A percentile compares a stretch with the other conserved stretches of the same genome.
These are phyloP conservation scores for Trachelus troglodyta DNA, from an alignment of 2,888 invertebrate species.

Conservation along the genomic window DNA sequence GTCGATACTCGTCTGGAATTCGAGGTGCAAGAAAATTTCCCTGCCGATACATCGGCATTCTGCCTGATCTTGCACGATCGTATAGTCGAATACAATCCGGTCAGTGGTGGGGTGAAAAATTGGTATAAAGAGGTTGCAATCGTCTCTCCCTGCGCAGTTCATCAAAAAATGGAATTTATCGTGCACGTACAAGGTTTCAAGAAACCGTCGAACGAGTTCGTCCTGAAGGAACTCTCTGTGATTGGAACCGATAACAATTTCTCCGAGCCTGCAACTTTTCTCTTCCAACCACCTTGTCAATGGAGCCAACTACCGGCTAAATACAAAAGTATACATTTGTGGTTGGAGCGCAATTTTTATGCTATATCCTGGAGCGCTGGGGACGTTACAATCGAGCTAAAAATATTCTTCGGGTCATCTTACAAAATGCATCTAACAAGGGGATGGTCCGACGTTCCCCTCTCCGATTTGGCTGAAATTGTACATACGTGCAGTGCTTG, in stretches of 20 bases:
- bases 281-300: conserved; percentile 8
- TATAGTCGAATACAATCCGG: conserved; percentile 13
- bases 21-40: conserved; percentile 17
- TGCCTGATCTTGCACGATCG: conserved; percentile 20
- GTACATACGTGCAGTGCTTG: too few species aligned
- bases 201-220: neutral
- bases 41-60: conserved; percentile 13
- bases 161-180: too few species aligned
- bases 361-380: conserved; percentile 5
- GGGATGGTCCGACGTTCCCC: too few species aligned
- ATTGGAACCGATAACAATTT: neutral
- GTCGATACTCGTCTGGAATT: conserved; percentile 22
- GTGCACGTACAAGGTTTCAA: conserved; percentile 19
- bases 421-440: too few species aligned
- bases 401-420: too few species aligned
- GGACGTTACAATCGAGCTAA: too few species aligned
- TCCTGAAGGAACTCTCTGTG: conserved; percentile 19
- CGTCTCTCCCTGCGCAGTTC: too few species aligned
- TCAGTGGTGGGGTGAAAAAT: too few species aligned
- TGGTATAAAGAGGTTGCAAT: neutral
- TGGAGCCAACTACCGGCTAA: neutral
- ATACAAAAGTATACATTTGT: conserved; percentile 9
- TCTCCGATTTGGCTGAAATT: too few species aligned
- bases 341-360: neutral
- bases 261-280: neutral